phyloP scores from a whole-genome alignment of 2,888 invertebrate species.

The Deilephila elpenor region DNA sequence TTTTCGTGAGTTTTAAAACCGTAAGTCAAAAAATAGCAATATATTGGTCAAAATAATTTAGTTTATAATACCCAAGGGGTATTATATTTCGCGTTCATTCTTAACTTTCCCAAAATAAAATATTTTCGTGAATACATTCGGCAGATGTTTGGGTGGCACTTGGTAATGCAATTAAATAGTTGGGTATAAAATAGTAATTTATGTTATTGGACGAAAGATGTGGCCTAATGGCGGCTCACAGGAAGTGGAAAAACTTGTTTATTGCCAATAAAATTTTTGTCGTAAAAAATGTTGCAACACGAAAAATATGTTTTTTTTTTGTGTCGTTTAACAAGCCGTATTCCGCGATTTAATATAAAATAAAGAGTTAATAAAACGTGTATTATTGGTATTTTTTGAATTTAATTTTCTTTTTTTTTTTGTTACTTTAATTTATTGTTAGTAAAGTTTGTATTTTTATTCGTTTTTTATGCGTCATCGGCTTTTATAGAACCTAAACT shows the following conservation, averaged over 20 bases:
- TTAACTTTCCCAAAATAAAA: neutral
- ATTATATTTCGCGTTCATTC: too few species aligned
- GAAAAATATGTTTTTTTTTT: constrained; percentile 14
- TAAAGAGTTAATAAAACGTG: neutral
- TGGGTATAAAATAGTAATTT: constrained; percentile 40
- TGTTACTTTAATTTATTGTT: neutral
- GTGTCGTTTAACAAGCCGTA: constrained; percentile 13
- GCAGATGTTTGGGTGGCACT: constrained; percentile 20
- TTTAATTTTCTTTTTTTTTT: neutral
- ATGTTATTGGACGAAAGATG: constrained; percentile 36
- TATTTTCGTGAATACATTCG: neutral
- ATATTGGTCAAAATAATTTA: too few species aligned
- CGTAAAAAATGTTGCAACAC: constrained; percentile 46
- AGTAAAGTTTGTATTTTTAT: neutral
- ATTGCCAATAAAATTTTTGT: constrained; percentile 51
- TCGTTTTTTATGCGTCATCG: neutral
- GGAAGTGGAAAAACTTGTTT: constrained; percentile 42
- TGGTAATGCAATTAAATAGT: constrained; percentile 40
- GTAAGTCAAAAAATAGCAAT: too few species aligned
- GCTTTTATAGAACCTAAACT: neutral
- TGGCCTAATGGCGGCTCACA: constrained; percentile 42
- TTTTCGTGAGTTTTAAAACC: too few species aligned
- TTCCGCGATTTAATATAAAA: neutral
- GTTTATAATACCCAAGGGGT: too few species aligned
- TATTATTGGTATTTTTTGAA: neutral